phyloP scores from a whole-genome alignment of 2,888 invertebrate genomes.

The Cenopis cana region DNA sequence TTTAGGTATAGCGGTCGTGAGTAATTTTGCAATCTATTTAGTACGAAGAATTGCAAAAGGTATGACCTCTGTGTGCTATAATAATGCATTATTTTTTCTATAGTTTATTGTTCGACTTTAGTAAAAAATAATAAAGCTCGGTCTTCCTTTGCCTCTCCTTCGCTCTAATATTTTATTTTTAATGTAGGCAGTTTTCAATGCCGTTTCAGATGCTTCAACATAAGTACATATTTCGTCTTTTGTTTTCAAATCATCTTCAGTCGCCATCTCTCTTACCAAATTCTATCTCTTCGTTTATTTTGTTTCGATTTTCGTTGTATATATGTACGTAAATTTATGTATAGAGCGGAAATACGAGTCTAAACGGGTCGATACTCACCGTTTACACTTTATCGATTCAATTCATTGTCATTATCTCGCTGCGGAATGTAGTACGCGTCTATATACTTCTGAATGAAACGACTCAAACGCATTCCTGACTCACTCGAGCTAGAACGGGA shows the following conservation, averaged over 20 bases:
- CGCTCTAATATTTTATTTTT: not conserved
- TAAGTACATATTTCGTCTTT: no score
- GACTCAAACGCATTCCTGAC: constrained; percentile 8
- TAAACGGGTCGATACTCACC: not conserved
- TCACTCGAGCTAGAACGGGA: constrained; percentile 6
- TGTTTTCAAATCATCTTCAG: not conserved
- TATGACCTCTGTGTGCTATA: no score
- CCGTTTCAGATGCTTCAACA: not conserved
- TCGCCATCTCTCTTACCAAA: not conserved
- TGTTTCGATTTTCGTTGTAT: not conserved
- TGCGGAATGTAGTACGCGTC: not conserved
- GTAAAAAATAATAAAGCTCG: not conserved
- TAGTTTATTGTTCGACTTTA: not conserved
- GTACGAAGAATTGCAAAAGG: no score
- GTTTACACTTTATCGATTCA: not conserved
- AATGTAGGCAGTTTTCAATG: not conserved
- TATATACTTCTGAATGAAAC: constrained; percentile 10
- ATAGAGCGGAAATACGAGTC: not conserved
- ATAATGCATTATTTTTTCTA: no score
- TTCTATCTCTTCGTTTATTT: not conserved
- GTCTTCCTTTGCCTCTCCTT: not conserved
- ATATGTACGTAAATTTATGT: not conserved
- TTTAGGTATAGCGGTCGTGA: no score
- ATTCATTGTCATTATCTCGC: not conserved
- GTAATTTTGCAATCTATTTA: no score